Percentiles rank a stretch among this genome's conserved stretches.
These are phyloP conservation scores for Mormyrus proboscirostris DNA, from an alignment of 2,797 vertebrate genomes.

Conservation along the genomic window DNA sequence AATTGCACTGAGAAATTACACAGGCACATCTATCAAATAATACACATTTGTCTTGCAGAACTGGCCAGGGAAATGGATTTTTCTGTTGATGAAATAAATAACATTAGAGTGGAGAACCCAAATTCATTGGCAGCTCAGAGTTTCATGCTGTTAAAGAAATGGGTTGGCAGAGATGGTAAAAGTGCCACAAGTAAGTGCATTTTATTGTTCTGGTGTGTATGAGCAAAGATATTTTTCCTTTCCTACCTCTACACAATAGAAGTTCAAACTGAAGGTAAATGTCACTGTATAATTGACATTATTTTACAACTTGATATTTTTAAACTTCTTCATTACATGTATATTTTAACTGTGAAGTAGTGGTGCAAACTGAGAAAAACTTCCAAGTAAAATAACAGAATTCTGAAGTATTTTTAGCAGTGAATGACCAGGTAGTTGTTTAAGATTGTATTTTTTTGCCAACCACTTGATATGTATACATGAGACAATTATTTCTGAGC, in stretches of 20 bases:
- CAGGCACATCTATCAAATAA: slow-evolving; percentile 20
- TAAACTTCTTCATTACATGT: neutral
- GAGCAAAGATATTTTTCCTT: neutral
- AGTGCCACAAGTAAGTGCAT: slow-evolving; percentile 93
- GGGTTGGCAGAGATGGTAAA: slow-evolving; percentile 97
- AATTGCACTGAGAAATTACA: slow-evolving; percentile 55
- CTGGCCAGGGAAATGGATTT: slow-evolving; percentile 98
- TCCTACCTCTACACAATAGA: neutral
- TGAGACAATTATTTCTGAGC: neutral
- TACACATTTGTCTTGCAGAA: slow-evolving; percentile 71
- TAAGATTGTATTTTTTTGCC: neutral
- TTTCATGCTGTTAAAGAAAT: slow-evolving; percentile 99
- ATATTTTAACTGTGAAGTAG: neutral
- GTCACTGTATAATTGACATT: neutral
- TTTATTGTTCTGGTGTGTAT: neutral
- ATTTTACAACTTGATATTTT: neutral
- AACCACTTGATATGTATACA: neutral
- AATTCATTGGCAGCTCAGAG: slow-evolving; percentile 97
- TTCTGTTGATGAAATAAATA: slow-evolving; percentile 98
- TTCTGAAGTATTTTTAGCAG: neutral
- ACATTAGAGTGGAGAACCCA: slow-evolving; percentile 95
- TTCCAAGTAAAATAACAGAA: neutral
- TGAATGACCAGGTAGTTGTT: neutral
- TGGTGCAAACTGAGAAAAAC: neutral
- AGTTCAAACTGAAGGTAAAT: neutral